phyloP scores from a whole-genome alignment of 2,113 vertebrate species.

The Actenoides hombroni region DNA sequence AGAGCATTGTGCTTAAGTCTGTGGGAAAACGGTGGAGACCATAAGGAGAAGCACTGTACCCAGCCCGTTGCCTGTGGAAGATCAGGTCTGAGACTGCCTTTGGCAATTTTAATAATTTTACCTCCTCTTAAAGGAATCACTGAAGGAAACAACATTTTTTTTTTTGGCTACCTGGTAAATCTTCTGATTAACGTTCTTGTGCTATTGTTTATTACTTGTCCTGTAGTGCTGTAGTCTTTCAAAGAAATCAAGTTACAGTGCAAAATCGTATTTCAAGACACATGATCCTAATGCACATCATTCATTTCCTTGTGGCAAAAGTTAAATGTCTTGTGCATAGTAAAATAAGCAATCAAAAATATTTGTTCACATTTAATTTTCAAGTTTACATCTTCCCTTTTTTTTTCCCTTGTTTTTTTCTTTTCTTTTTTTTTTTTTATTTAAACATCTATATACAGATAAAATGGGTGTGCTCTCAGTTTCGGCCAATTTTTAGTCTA shows the following conservation, averaged over 20 bases:
- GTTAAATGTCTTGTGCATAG: constrained; percentile 73
- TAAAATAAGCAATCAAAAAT: constrained; percentile 75
- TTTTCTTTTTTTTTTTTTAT: neutral
- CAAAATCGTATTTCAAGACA: constrained; percentile 70
- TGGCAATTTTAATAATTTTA: neutral
- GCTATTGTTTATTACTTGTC: neutral
- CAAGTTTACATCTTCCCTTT: constrained; percentile 72
- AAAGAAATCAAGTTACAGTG: constrained; percentile 64
- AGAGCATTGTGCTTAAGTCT: neutral
- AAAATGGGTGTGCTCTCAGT: constrained; percentile 66
- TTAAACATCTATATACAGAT: constrained; percentile 71
- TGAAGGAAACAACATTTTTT: neutral
- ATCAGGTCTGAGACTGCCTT: neutral
- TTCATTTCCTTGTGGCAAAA: constrained; percentile 53
- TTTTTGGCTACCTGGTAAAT: neutral
- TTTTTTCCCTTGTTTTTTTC: no score
- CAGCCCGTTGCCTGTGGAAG: neutral
- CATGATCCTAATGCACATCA: constrained; percentile 32
- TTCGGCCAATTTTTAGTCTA: constrained; percentile 56
- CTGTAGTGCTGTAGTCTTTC: constrained; percentile 62
- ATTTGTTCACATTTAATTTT: constrained; percentile 77
- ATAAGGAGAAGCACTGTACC: neutral
- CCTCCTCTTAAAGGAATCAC: neutral
- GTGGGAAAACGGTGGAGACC: neutral
- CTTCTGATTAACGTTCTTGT: neutral